These are phyloP conservation scores for Drosophila orena DNA, from an alignment of 1,140 invertebrate species.

Conservation along the genomic window DNA sequence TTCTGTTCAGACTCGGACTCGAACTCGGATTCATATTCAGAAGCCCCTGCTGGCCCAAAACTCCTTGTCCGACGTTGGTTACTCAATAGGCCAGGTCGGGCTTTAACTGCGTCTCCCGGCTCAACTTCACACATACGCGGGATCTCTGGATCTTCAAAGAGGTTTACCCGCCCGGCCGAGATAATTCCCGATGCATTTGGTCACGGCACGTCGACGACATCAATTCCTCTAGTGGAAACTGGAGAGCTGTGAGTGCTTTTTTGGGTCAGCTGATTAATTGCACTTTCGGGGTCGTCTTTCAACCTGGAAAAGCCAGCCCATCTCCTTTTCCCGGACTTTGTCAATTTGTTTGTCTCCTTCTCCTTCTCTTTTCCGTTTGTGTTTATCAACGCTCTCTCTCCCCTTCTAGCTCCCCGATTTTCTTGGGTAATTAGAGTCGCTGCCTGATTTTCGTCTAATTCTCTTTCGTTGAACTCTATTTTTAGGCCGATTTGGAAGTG, in stretches of 20 bases:
- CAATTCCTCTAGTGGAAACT: slow-evolving; percentile 15
- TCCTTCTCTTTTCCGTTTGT: slow-evolving; percentile 43
- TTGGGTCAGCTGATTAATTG: slow-evolving; percentile 77
- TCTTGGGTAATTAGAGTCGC: slow-evolving; percentile 63
- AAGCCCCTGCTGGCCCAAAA: background rate
- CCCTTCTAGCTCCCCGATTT: background rate
- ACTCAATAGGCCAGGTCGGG: slow-evolving; percentile 72
- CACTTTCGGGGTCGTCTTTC: slow-evolving; percentile 30
- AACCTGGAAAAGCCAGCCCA: slow-evolving; percentile 6
- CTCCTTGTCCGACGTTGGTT: slow-evolving; percentile 33
- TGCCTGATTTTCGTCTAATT: slow-evolving; percentile 20
- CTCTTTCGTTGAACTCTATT: slow-evolving; percentile 35
- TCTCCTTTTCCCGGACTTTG: slow-evolving; percentile 35
- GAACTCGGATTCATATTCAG: slow-evolving; percentile 14
- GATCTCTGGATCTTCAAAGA: slow-evolving; percentile 29
- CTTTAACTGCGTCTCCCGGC: slow-evolving; percentile 58
- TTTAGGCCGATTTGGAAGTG: slow-evolving; percentile 63
- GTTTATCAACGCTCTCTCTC: slow-evolving; percentile 33
- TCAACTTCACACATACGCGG: slow-evolving; percentile 39
- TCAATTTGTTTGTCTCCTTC: slow-evolving; percentile 17
- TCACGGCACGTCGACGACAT: slow-evolving; percentile 50
- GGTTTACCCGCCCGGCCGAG: slow-evolving; percentile 10
- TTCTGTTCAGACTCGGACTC: slow-evolving; percentile 29
- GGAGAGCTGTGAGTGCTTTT: slow-evolving; percentile 37
- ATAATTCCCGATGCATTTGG: slow-evolving; percentile 67